phyloP scores from a whole-genome alignment of 2,113 vertebrate species.

The Brachyhypopomus occidentalis region DNA sequence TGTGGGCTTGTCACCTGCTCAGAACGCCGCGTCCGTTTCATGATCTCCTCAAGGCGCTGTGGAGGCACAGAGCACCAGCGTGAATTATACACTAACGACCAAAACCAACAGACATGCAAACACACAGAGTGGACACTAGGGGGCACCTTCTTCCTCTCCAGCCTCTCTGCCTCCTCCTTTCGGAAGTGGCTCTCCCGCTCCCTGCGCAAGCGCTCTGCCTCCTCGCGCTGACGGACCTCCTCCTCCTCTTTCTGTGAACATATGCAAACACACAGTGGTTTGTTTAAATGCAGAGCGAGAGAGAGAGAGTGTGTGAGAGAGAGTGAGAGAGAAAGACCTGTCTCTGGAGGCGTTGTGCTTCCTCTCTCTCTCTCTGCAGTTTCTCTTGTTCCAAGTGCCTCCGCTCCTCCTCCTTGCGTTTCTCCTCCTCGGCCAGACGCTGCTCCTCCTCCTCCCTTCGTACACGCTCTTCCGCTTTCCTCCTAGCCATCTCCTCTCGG shows the following conservation, averaged over 20 bases:
- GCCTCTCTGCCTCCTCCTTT: constrained; percentile 92
- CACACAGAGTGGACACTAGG: background rate
- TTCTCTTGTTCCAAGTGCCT: constrained; percentile 77
- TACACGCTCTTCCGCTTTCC: constrained; percentile 76
- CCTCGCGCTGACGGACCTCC: constrained; percentile 85
- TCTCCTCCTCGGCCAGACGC: constrained; percentile 77
- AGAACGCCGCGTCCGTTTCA: constrained; percentile 92
- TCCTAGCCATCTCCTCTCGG: constrained; percentile 84
- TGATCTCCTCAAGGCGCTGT: constrained; percentile 96
- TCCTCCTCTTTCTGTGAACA: constrained; percentile 82
- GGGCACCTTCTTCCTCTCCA: constrained; percentile 93
- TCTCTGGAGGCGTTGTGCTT: constrained; percentile 80
- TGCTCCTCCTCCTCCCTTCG: constrained; percentile 83
- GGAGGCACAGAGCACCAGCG: background rate
- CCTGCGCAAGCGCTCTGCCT: constrained; percentile 80
- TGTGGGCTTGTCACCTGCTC: constrained; percentile 70
- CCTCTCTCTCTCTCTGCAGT: constrained; percentile 78
- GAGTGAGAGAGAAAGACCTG: constrained; percentile 74
- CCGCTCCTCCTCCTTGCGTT: constrained; percentile 73
- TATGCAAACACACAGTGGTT: background rate
- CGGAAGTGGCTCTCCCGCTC: constrained; percentile 94
- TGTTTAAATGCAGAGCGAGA: background rate
- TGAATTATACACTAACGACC: background rate
- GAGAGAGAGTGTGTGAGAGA: background rate
- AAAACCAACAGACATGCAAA: background rate